Conservation (phyloP, 2,888 invertebrate genomes). For the Pachycephus smyrnensis region DNA sequence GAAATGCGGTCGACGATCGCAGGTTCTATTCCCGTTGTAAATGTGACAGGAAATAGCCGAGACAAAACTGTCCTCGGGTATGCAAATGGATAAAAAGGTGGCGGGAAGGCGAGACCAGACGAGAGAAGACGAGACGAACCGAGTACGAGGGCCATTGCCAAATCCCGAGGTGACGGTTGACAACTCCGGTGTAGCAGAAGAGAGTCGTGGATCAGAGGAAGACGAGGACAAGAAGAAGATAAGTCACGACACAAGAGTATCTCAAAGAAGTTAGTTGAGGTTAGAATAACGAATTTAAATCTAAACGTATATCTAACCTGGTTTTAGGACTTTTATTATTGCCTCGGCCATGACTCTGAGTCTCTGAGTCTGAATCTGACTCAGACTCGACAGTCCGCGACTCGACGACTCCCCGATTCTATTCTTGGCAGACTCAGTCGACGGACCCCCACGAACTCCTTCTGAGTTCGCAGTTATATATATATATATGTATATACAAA, state of each 20-base stretch:
- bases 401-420: slow-evolving; percentile 38
- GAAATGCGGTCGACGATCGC: slow-evolving; percentile 55
- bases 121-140: slow-evolving; percentile 3
- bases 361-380: slow-evolving; percentile 43
- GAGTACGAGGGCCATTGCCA: slow-evolving; percentile 47
- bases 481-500: too few relatives aligned
- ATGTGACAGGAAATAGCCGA: slow-evolving; percentile 60
- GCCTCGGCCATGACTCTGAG: slow-evolving; percentile 28
- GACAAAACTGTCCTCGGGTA: slow-evolving; percentile 31
- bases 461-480: not conserved
- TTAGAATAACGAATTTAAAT: too few relatives aligned
- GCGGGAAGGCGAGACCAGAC: slow-evolving; percentile 28
- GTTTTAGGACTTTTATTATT: too few relatives aligned
- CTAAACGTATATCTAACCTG: too few relatives aligned
- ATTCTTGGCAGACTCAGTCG: slow-evolving; percentile 39
- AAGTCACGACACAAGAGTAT: not conserved
- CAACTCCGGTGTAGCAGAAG: slow-evolving; percentile 30
- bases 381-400: slow-evolving; percentile 35
- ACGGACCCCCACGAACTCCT: slow-evolving; percentile 21
- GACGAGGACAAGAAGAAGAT: not conserved
- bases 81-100: slow-evolving; percentile 21
- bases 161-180: slow-evolving; percentile 33
- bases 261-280: not conserved
- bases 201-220: not conserved
- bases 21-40: slow-evolving; percentile 57